Evolutionary conservation across 2,888 invertebrate species (phyloP).

Genomic region (Synergus gifuensis): DNA sequence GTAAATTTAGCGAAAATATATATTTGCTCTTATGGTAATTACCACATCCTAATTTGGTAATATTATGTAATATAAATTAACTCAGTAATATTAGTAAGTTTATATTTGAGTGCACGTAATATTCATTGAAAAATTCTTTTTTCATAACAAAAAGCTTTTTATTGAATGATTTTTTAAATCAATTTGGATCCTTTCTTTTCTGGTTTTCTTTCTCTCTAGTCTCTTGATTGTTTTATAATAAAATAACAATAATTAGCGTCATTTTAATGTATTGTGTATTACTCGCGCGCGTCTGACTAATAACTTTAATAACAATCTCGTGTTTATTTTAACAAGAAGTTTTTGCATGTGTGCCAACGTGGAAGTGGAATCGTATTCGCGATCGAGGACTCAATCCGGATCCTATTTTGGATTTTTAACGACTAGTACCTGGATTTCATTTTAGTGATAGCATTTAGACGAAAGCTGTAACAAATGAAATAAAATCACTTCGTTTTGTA

Average conservation of each 20-base stretch:
- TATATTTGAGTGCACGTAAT: not conserved
- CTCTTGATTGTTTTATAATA: constrained; percentile 5
- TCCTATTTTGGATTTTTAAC: constrained; percentile 15
- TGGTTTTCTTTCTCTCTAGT: not conserved
- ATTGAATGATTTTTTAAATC: not conserved
- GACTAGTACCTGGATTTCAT: constrained; percentile 5
- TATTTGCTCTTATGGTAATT: too few species aligned
- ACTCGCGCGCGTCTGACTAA: constrained; percentile 32
- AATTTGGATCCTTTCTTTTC: not conserved
- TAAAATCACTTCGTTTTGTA: constrained; percentile 24
- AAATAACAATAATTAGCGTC: constrained; percentile 37
- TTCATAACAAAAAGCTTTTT: not conserved
- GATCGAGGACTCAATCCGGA: constrained; percentile 20
- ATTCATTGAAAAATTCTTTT: not conserved
- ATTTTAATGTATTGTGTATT: constrained; percentile 18
- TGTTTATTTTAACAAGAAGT: constrained; percentile 26
- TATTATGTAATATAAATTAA: not conserved
- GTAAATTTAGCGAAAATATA: too few species aligned
- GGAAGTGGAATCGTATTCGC: constrained; percentile 6
- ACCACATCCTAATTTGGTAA: not conserved
- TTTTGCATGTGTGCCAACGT: constrained; percentile 25
- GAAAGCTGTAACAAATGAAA: constrained; percentile 1
- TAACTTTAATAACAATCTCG: constrained; percentile 44
- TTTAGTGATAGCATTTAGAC: constrained; percentile 8
- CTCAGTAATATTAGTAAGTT: not conserved